Conservation (phyloP, 2,888 invertebrate species). For the Agrochola lota region DNA sequence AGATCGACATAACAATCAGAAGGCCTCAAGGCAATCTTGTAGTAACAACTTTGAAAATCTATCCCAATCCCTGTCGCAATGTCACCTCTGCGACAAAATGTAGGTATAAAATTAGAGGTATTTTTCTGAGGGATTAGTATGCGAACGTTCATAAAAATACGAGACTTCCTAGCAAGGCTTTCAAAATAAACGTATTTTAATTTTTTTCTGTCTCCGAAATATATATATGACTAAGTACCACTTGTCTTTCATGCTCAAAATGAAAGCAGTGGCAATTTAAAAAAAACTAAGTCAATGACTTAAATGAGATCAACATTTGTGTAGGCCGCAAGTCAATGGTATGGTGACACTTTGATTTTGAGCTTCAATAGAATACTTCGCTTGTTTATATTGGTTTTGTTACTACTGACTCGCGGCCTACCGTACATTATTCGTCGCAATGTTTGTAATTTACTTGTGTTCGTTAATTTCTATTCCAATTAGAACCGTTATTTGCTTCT, state of each 20-base stretch:
- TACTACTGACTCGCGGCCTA: background rate
- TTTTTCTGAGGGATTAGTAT: background rate
- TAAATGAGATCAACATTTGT: background rate
- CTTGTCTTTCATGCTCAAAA: too few relatives aligned
- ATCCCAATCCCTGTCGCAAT: background rate
- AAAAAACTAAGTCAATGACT: too few relatives aligned
- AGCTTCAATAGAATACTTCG: background rate
- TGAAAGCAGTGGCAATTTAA: too few relatives aligned
- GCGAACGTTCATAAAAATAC: background rate
- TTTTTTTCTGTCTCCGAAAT: too few relatives aligned
- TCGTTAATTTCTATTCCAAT: conserved; percentile 22
- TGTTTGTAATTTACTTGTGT: background rate
- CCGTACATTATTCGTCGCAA: background rate
- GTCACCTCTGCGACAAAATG: background rate
- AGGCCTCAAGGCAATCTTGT: background rate
- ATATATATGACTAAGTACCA: too few relatives aligned
- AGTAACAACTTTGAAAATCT: background rate
- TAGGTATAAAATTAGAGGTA: background rate
- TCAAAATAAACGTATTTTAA: background rate
- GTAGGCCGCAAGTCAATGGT: background rate
- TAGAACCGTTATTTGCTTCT: conserved; percentile 4
- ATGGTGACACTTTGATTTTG: background rate
- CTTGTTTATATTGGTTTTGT: too few relatives aligned
- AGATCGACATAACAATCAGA: background rate
- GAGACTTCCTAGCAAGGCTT: background rate